Conservation (phyloP, 2,797 vertebrate genomes). For the Pterois miles region DNA sequence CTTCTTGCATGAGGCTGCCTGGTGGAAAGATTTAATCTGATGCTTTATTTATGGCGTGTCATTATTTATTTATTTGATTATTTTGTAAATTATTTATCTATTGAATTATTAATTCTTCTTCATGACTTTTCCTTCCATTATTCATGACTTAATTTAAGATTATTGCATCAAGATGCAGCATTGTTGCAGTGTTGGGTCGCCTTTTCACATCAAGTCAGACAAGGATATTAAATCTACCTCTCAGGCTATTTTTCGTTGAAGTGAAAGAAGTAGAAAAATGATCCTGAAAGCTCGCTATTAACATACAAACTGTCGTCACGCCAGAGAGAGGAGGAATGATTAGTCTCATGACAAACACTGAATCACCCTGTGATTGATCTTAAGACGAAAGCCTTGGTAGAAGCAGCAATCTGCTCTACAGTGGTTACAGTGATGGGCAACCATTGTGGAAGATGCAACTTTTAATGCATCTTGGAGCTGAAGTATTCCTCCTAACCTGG, state of each 20-base stretch:
- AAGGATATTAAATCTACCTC: slow-evolving; percentile 96
- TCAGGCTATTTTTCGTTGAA: slow-evolving; percentile 88
- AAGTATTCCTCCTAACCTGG: neutral
- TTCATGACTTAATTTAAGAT: slow-evolving; percentile 99
- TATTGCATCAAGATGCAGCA: slow-evolving; percentile 98
- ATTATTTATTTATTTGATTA: slow-evolving; percentile 99
- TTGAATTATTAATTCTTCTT: slow-evolving; percentile 99
- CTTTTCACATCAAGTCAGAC: slow-evolving; percentile 88
- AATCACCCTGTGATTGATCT: slow-evolving; percentile 64
- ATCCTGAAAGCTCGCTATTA: slow-evolving; percentile 82
- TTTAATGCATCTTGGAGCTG: slow-evolving; percentile 8
- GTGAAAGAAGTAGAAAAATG: slow-evolving; percentile 79
- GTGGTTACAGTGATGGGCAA: slow-evolving; percentile 9
- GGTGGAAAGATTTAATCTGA: slow-evolving; percentile 95
- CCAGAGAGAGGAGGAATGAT: slow-evolving; percentile 56
- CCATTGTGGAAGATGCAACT: slow-evolving; percentile 5
- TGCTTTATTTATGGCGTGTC: slow-evolving; percentile 97
- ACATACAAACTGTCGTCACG: slow-evolving; percentile 68
- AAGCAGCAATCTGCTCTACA: slow-evolving; percentile 17
- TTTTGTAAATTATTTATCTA: slow-evolving; percentile 99
- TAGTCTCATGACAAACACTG: slow-evolving; percentile 51
- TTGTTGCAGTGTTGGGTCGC: slow-evolving; percentile 93
- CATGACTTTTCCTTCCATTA: slow-evolving; percentile 97
- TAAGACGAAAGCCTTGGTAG: slow-evolving; percentile 17
- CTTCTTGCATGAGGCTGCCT: slow-evolving; percentile 88